Evolutionary conservation across 2,888 invertebrate species (phyloP), one percentile per base, ranked within the genome.

Genomic region (Carcina quercana): DNA sequence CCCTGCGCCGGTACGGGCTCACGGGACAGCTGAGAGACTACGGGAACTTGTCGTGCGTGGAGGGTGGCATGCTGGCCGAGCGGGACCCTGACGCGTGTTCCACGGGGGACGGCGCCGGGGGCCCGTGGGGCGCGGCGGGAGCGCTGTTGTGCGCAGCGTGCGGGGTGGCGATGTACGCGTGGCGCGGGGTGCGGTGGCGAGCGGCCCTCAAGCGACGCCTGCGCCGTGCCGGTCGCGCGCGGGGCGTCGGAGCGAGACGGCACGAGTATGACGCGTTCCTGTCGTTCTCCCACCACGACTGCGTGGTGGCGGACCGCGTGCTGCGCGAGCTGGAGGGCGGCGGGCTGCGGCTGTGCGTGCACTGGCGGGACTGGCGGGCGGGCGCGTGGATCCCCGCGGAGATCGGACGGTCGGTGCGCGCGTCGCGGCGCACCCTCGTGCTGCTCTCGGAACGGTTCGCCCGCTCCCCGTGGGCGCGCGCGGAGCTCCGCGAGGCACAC

Each of bases 191-290:
- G 2, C 3, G 25, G 5, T 13, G 25, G 13, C 5, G 4, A 13
- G 38, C 86, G n/a, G n/a, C n/a, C n/a, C n/a, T n/a, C n/a, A n/a
- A 5, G 8, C 5, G 19, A 19, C 19, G 19, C 19, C 2, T n/a
- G 3, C 19, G 19, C 5, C 7, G 17, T n/a, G n/a, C n/a, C n/a
- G n/a, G n/a, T n/a, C n/a, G n/a, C n/a, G n/a, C n/a, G n/a, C n/a
- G n/a, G n/a, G n/a, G n/a, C n/a, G n/a, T n/a, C n/a, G 7, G 7
- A 17, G 7, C 17, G 4, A 17, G 7, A 17, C 17, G 6, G 21
- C 21, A n/a, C n/a, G 3, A 3, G 11, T 94, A 90, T 61, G 94
- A 95, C 60, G 92, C 92, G 0, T 95, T 95, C 60, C 83, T 95
- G 33, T 93, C 93, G 43, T 94, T 89, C 59, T 90, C 93, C 1